phyloP scores from a whole-genome alignment of 2,113 vertebrate genomes.

The Colistium nudipinnis region DNA sequence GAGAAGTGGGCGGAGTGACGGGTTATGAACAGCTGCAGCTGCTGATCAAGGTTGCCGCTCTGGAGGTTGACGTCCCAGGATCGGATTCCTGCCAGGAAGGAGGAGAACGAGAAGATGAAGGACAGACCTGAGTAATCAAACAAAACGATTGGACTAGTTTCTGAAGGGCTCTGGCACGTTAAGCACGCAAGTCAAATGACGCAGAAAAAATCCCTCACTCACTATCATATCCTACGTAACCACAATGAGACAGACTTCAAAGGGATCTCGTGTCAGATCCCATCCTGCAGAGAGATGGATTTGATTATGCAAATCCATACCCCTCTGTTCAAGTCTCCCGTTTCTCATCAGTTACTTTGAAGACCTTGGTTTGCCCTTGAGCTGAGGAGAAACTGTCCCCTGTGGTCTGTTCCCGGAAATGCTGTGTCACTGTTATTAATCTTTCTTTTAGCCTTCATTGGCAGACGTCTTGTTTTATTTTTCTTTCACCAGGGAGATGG shows the following conservation, averaged over 20 bases:
- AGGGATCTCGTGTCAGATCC: conserved; percentile 45
- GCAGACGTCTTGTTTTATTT: not conserved
- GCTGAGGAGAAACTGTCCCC: conserved; percentile 40
- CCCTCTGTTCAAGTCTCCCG: conserved; percentile 14
- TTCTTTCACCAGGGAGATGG: too few relatives aligned
- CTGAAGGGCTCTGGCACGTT: not conserved
- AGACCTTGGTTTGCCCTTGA: conserved; percentile 44
- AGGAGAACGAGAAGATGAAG: conserved; percentile 30
- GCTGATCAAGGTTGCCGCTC: conserved; percentile 88
- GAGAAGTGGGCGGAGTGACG: conserved; percentile 97
- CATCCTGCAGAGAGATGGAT: conserved; percentile 4
- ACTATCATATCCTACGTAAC: conserved; percentile 19
- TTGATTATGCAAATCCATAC: conserved; percentile 21
- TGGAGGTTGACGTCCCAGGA: conserved; percentile 90
- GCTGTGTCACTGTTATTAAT: conserved; percentile 65
- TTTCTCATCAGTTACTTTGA: conserved; percentile 21
- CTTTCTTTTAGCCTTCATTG: conserved; percentile 20
- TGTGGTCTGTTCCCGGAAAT: conserved; percentile 46
- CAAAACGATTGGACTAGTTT: not conserved
- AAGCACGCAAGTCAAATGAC: too few relatives aligned
- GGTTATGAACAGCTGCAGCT: conserved; percentile 91
- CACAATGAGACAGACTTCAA: conserved; percentile 45
- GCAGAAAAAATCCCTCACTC: too few relatives aligned
- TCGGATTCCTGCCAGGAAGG: conserved; percentile 85
- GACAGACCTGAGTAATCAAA: conserved; percentile 20